phyloP scores from a whole-genome alignment of 2,797 vertebrate species.

The Gymnodraco acuticeps region DNA sequence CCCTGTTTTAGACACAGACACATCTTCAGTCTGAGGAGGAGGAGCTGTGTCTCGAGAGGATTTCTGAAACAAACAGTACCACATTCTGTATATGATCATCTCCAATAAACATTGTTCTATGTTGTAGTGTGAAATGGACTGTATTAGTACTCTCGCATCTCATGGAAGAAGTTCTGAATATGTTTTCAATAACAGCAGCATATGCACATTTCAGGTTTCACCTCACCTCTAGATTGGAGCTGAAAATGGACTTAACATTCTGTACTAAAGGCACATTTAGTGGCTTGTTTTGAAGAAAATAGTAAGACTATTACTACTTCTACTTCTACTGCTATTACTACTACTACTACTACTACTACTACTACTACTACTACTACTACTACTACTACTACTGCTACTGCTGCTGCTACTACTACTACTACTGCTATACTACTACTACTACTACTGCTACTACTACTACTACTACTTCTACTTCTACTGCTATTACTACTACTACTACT shows the following conservation, averaged over 20 bases:
- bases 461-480: too few species aligned
- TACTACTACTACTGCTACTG: too few species aligned
- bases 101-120: background rate
- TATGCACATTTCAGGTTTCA: background rate
- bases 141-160: background rate
- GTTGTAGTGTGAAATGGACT: slow-evolving; percentile 4
- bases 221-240: background rate
- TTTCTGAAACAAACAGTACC: background rate
- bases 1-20: background rate
- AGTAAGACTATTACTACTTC: too few species aligned
- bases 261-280: background rate
- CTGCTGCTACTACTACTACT: too few species aligned
- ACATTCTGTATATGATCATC: slow-evolving; percentile 4
- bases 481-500: too few species aligned
- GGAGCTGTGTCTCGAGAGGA: background rate
- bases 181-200: background rate
- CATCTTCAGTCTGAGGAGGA: background rate
- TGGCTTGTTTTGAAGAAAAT: background rate
- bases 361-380: too few species aligned
- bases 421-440: too few species aligned
- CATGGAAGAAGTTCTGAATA: background rate
- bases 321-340: too few species aligned
- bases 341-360: too few species aligned
- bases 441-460: too few species aligned
- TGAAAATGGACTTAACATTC: background rate